A percentile compares a stretch with the other conserved stretches of the same genome.
Evolutionary conservation across 2,888 invertebrate species (phyloP).

Genomic region (Ephialtes manifestator): DNA sequence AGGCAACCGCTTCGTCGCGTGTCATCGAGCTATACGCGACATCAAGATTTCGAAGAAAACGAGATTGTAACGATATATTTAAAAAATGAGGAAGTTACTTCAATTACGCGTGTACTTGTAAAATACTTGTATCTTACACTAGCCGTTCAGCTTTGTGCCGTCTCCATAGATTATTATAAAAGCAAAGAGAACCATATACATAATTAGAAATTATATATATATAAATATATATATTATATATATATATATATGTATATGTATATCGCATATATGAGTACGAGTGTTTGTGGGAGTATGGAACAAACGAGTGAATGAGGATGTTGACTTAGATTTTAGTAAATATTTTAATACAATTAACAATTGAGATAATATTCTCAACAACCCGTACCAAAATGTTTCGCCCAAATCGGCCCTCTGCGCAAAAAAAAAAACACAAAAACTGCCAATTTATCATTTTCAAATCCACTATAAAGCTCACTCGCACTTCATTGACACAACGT

Average conservation of each 20-base stretch:
- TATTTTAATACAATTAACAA: constrained; percentile 69
- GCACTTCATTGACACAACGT: constrained; percentile 34
- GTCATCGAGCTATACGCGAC: constrained; percentile 4
- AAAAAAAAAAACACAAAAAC: constrained; percentile 33
- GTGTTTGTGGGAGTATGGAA: constrained; percentile 41
- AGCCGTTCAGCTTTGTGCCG: constrained; percentile 85
- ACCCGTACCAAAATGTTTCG: constrained; percentile 53
- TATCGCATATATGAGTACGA: constrained; percentile 36
- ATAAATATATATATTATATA: constrained; percentile 34
- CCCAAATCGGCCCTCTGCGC: constrained; percentile 11
- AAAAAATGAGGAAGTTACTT: constrained; percentile 54
- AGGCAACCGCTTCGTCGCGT: constrained; percentile 17
- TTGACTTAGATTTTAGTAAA: constrained; percentile 52
- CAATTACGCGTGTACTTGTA: constrained; percentile 80
- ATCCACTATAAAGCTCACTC: constrained; percentile 33
- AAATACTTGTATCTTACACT: constrained; percentile 83
- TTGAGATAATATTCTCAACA: constrained; percentile 54
- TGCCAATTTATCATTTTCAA: constrained; percentile 56
- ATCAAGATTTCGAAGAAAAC: constrained; percentile 1
- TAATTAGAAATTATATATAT: constrained; percentile 68
- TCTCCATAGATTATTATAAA: constrained; percentile 80
- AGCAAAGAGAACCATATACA: constrained; percentile 72
- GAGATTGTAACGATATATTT: background rate
- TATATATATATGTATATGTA: constrained; percentile 33
- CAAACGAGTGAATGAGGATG: constrained; percentile 37